Evolutionary conservation across 2,113 vertebrate genomes (phyloP), one percentile per base, ranked within the genome.

Genomic region (Passer montanus): DNA sequence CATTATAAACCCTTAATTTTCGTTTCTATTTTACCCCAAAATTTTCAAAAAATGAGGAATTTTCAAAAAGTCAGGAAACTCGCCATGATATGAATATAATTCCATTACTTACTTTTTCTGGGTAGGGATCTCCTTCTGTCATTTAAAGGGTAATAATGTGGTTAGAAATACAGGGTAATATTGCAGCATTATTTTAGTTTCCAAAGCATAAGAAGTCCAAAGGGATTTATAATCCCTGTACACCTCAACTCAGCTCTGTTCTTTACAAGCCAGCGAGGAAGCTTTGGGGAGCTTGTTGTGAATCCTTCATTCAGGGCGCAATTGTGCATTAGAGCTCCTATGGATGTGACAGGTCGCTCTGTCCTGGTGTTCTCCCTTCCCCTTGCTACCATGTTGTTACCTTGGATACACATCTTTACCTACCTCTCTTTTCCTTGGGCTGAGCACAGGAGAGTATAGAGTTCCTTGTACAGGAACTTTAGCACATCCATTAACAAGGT

Each of bases 371-470:
- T 82, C 11, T 35, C 15, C 23, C 16, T 80, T 60, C 13, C 37
- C 43, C 15, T 74, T 74, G 35, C 27, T 68, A 9, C 23, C 15
- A 2, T 10, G 0, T 69, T 66, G 0, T 73, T 66, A 62, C 20
- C 20, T 84, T 2, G 0, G 2, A 44, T 13, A 3, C 0, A 0
- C 24, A 47, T 35, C 47, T 80, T 59, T 20, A 18, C 5, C 4
- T 30, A 5, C 27, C 39, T 83, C 39, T 21, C 28, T 86, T 81
- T 67, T 44, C 28, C 66, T 43, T 59, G 60, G 60, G 31, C 43
- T 63, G 58, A 41, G 39, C 18, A 16, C 0, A 2, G 20, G 19
- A 78, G 17, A 21, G 22, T 37, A 43, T 37, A 37, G 35, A 37
- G 35, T 37, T 37, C 12, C 63, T 68, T 77, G 18, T 21, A 16